phyloP scores from a whole-genome alignment of 2,797 vertebrate species.

The Diplodus puntazzo region DNA sequence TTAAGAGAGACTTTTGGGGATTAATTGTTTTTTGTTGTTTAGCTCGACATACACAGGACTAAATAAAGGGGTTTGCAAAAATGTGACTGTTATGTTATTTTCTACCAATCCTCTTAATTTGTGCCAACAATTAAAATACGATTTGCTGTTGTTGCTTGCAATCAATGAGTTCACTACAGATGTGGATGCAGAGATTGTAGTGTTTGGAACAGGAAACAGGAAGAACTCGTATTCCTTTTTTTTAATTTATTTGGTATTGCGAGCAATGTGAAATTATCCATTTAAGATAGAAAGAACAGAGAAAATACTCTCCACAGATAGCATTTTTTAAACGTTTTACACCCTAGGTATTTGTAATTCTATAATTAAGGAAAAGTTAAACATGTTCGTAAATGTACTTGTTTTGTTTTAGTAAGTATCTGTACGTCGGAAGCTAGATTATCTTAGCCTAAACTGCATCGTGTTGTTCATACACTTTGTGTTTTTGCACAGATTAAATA shows the following conservation, averaged over 20 bases:
- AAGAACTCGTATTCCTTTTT: neutral
- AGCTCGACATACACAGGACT: slow-evolving; percentile 38
- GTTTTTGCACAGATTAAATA: neutral
- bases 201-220: neutral
- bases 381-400: no score
- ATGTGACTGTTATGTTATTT: slow-evolving; percentile 13
- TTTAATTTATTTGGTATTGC: neutral
- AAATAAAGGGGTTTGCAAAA: slow-evolving; percentile 44
- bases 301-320: neutral
- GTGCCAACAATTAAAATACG: slow-evolving; percentile 33
- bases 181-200: neutral
- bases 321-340: neutral
- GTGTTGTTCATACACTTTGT: neutral
- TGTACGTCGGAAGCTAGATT: neutral
- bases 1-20: slow-evolving; percentile 63
- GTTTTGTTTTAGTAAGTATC: no score
- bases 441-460: neutral
- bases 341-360: no score
- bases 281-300: neutral
- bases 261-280: neutral
- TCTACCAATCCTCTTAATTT: slow-evolving; percentile 6
- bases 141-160: slow-evolving; percentile 22
- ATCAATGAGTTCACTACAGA: slow-evolving; percentile 13
- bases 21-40: slow-evolving; percentile 69
- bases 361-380: neutral